A percentile compares a stretch with the other conserved stretches of the same genome.
phyloP scores from a whole-genome alignment of 2,797 vertebrate species.

The Galagoides demidoff region DNA sequence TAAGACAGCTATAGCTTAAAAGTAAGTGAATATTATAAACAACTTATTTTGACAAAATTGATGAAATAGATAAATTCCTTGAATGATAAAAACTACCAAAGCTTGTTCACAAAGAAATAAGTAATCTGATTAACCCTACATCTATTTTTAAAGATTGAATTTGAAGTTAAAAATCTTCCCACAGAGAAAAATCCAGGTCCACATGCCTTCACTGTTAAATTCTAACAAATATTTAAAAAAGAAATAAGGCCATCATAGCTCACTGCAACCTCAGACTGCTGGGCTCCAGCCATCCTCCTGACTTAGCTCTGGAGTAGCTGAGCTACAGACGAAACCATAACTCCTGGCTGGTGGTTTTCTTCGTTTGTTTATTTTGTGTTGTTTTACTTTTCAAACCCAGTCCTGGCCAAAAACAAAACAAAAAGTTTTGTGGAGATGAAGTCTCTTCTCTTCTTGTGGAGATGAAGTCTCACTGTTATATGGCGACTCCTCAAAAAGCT shows the following conservation, averaged over 20 bases:
- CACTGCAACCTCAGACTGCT: too few relatives aligned
- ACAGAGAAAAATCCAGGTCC: background rate
- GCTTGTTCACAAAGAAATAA: background rate
- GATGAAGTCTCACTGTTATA: too few relatives aligned
- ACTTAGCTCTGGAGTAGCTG: too few relatives aligned
- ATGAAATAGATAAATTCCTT: background rate
- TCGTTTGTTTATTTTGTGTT: too few relatives aligned
- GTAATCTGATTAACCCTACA: background rate
- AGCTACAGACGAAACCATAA: too few relatives aligned
- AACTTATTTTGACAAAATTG: background rate
- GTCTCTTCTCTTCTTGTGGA: too few relatives aligned
- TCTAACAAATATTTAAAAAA: background rate
- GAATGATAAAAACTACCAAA: background rate
- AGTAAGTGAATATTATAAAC: background rate
- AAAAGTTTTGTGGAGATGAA: too few relatives aligned
- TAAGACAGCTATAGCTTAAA: background rate
- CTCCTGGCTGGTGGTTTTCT: too few relatives aligned
- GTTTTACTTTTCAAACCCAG: too few relatives aligned
- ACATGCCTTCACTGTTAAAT: background rate
- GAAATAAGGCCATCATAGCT: background rate
- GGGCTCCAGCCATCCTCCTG: too few relatives aligned
- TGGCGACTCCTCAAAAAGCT: too few relatives aligned
- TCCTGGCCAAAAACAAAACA: too few relatives aligned
- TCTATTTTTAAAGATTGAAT: background rate
- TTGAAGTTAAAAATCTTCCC: background rate